Percentiles rank a stretch among this genome's conserved stretches.
Conservation (phyloP, 2,113 vertebrate species). For the Nothoprocta pentlandii region DNA sequence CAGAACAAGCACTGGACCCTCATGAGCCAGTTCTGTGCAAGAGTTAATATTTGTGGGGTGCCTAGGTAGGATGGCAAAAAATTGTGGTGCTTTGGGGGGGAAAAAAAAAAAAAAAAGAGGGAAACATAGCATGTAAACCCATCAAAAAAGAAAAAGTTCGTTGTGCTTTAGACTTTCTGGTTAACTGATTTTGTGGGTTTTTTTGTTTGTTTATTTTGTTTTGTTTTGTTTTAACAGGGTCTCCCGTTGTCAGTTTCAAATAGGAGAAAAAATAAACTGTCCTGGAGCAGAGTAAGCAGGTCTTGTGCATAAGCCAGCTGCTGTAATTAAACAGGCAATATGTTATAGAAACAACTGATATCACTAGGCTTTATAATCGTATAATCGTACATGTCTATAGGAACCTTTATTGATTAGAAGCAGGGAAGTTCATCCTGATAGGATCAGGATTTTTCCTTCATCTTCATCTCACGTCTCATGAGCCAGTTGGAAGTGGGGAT, state of each 20-base stretch:
- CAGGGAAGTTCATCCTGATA: not conserved
- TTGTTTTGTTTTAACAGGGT: not conserved
- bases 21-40: rapidly evolving
- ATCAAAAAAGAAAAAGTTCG: not conserved
- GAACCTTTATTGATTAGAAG: not conserved
- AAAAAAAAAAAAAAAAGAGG: not conserved
- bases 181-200: not conserved
- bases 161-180: not conserved
- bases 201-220: not conserved
- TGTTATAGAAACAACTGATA: not conserved
- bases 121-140: not conserved
- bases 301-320: not conserved
- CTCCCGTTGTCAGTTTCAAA: not conserved
- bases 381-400: not conserved
- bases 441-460: not conserved
- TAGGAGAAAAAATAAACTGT: not conserved
- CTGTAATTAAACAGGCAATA: not conserved
- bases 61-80: not conserved
- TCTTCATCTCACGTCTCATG: not conserved
- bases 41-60: not conserved
- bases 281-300: not conserved
- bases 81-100: not conserved
- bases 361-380: not conserved
- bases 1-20: rapidly evolving
- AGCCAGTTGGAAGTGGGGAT: not conserved